A percentile compares a stretch with the other conserved stretches of the same genome.
phyloP scores from a whole-genome alignment of 2,113 vertebrate species.

The Hipposideros armiger region DNA sequence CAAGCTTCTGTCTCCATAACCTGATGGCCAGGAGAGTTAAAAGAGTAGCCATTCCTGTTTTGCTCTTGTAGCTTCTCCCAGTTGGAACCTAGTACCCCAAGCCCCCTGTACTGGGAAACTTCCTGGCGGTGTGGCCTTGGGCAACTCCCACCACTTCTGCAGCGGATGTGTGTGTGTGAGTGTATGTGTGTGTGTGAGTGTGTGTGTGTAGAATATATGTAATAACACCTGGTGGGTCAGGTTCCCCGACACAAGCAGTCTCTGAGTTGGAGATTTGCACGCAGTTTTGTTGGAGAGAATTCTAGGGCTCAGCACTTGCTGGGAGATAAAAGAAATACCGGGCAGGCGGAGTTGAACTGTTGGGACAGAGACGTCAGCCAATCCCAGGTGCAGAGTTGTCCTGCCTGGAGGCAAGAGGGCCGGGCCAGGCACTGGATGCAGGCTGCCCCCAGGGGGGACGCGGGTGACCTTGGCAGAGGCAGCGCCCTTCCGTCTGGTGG shows the following conservation, averaged over 20 bases:
- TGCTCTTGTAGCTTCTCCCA: neutral
- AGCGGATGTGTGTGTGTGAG: neutral
- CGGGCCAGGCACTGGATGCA: neutral
- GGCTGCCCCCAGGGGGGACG: neutral
- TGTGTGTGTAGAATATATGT: neutral
- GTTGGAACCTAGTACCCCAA: neutral
- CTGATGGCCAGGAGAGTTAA: neutral
- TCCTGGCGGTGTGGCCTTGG: neutral
- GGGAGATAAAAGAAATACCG: neutral
- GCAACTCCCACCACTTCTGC: neutral
- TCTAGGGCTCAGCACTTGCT: neutral
- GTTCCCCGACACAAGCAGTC: neutral
- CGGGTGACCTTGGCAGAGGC: accelerated
- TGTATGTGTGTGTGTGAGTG: too few species aligned
- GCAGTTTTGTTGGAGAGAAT: neutral
- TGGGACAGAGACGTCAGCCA: neutral
- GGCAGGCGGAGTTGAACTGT: neutral
- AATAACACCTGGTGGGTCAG: neutral
- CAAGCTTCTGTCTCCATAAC: neutral
- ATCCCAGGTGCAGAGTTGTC: neutral
- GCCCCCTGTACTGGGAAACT: neutral
- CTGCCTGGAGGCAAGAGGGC: neutral
- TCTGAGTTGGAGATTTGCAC: neutral
- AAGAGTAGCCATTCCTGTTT: neutral
- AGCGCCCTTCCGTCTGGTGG: neutral